Percentiles rank a stretch among this genome's conserved stretches.
Evolutionary conservation across 2,797 vertebrate species (phyloP).

Genomic region (Cyclopterus lumpus): DNA sequence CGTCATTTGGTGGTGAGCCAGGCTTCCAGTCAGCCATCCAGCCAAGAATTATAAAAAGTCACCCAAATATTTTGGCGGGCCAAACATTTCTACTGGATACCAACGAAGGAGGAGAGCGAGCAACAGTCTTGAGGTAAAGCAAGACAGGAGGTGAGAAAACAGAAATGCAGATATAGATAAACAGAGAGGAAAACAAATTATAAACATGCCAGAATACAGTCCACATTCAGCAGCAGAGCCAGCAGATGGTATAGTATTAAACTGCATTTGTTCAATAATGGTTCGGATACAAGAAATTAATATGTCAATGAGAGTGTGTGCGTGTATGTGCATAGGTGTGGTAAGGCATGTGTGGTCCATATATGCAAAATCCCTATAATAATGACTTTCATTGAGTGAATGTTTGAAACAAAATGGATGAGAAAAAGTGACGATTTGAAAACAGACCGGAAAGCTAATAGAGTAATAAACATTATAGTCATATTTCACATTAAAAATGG

Average conservation of each 20-base stretch:
- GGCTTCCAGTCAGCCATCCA: constrained; percentile 30
- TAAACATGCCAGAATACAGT: constrained; percentile 9
- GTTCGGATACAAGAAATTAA: background rate
- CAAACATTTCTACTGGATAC: constrained; percentile 32
- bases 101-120: constrained; percentile 19
- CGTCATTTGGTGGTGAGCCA: constrained; percentile 53
- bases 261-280: constrained; percentile 41
- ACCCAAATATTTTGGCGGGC: constrained; percentile 53
- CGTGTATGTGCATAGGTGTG: background rate
- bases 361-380: constrained; percentile 6
- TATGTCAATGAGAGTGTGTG: background rate
- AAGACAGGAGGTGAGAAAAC: constrained; percentile 35
- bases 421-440: constrained; percentile 27
- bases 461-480: constrained; percentile 35
- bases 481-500: constrained; percentile 44
- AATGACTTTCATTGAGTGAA: constrained; percentile 27
- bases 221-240: constrained; percentile 24
- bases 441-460: constrained; percentile 28
- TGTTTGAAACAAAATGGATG: constrained; percentile 20
- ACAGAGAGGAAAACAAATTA: constrained; percentile 20
- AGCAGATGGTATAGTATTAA: constrained; percentile 44
- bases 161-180: constrained; percentile 44
- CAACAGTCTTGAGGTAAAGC: constrained; percentile 25
- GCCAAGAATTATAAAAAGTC: constrained; percentile 49
- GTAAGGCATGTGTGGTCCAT: constrained; percentile 1